Percentiles rank a stretch among this genome's conserved stretches.
These are phyloP conservation scores for Cyanoramphus novaezelandiae DNA, from an alignment of 2,113 vertebrate species.

Conservation along the genomic window DNA sequence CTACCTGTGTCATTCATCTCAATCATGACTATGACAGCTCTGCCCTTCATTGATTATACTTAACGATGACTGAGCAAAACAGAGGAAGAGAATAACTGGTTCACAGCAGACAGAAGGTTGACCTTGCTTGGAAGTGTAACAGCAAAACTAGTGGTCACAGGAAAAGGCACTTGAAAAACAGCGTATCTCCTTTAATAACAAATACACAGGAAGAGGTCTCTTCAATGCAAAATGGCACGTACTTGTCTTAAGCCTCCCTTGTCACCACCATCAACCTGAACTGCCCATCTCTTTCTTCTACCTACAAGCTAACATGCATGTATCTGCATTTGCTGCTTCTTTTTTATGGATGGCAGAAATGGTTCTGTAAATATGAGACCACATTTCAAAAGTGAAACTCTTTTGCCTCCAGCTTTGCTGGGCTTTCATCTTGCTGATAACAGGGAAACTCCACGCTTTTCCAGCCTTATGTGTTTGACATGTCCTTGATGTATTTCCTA, in stretches of 20 bases:
- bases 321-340: background rate
- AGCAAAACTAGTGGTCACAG: background rate
- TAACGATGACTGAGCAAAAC: background rate
- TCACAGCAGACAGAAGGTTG: background rate
- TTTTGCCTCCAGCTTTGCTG: background rate
- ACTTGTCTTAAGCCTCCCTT: background rate
- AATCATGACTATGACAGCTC: constrained; percentile 5
- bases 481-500: background rate
- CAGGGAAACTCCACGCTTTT: background rate
- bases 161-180: background rate
- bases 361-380: background rate
- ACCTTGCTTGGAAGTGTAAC: background rate
- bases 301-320: background rate
- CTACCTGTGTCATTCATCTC: background rate
- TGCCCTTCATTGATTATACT: constrained; percentile 14
- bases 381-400: background rate
- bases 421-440: background rate
- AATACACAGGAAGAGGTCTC: background rate
- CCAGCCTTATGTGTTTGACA: background rate
- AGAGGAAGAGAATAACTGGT: background rate
- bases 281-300: background rate
- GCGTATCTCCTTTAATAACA: background rate
- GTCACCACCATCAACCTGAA: background rate
- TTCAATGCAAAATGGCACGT: background rate
- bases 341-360: background rate